Conservation (phyloP, 2,797 vertebrate genomes). For the Neomorphus geoffroyi region DNA sequence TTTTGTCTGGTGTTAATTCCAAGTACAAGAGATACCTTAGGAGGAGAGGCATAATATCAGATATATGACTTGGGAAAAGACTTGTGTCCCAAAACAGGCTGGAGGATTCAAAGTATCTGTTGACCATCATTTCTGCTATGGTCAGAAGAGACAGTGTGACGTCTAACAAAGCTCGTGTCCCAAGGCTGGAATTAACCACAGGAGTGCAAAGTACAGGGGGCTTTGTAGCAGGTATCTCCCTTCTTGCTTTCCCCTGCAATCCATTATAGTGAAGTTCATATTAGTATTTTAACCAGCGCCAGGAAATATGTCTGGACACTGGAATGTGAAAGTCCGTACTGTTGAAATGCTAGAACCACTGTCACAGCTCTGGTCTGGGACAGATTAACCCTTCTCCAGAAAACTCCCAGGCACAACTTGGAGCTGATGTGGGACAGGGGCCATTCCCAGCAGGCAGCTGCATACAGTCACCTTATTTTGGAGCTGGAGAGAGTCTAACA, state of each 20-base stretch:
- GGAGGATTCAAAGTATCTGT: background rate
- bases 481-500: background rate
- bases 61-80: background rate
- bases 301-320: background rate
- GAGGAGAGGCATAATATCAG: background rate
- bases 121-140: background rate
- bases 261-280: background rate
- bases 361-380: background rate
- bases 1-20: slow-evolving; percentile 26
- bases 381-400: background rate
- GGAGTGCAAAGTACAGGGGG: background rate
- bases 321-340: background rate
- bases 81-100: background rate
- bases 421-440: rapidly evolving
- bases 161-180: background rate
- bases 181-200: background rate
- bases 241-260: background rate
- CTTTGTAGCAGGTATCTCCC: background rate
- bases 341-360: background rate
- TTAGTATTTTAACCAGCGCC: background rate
- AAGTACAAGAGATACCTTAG: background rate
- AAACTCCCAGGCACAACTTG: rapidly evolving
- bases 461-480: background rate
- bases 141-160: background rate
- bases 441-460: background rate